These are phyloP conservation scores for Datnioides undecimradiatus DNA, from an alignment of 2,113 vertebrate species.

Conservation along the genomic window DNA sequence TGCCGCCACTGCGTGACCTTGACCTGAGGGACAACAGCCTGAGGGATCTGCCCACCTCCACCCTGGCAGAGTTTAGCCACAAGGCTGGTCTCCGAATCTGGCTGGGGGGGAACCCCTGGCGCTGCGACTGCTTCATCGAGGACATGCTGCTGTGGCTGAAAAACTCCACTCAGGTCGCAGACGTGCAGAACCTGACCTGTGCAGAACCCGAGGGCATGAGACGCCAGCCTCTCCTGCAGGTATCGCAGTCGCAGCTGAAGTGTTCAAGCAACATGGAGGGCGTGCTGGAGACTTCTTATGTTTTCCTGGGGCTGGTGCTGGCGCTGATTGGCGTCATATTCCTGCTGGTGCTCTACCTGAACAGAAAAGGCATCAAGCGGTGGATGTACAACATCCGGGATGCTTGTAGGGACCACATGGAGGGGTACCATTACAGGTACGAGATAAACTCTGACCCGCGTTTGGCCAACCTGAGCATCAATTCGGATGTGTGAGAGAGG, in stretches of 20 bases:
- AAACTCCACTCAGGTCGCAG: slow-evolving; percentile 82
- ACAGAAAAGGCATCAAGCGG: slow-evolving; percentile 97
- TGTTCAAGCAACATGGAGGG: slow-evolving; percentile 79
- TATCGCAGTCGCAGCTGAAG: slow-evolving; percentile 81
- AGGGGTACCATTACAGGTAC: slow-evolving; percentile 98
- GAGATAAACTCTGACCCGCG: slow-evolving; percentile 96
- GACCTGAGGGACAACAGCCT: slow-evolving; percentile 91
- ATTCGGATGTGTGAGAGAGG: slow-evolving; percentile 91
- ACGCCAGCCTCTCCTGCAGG: slow-evolving; percentile 80
- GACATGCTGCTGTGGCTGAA: slow-evolving; percentile 91
- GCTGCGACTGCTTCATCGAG: slow-evolving; percentile 89
- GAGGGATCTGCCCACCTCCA: slow-evolving; percentile 79
- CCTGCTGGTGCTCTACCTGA: slow-evolving; percentile 97
- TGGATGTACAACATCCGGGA: slow-evolving; percentile 99
- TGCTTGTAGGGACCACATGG: slow-evolving; percentile 99
- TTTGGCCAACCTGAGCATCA: slow-evolving; percentile 94
- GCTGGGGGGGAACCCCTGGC: slow-evolving; percentile 89
- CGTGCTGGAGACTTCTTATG: slow-evolving; percentile 94
- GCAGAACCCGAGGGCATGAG: slow-evolving; percentile 82
- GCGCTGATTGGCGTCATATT: slow-evolving; percentile 97
- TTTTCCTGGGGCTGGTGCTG: slow-evolving; percentile 95
- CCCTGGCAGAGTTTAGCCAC: slow-evolving; percentile 80
- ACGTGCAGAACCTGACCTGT: slow-evolving; percentile 86
- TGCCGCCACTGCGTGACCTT: slow-evolving; percentile 83
- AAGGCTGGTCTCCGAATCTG: slow-evolving; percentile 78